phyloP scores from a whole-genome alignment of 2,797 vertebrate species.

The Sorex maritimensis region DNA sequence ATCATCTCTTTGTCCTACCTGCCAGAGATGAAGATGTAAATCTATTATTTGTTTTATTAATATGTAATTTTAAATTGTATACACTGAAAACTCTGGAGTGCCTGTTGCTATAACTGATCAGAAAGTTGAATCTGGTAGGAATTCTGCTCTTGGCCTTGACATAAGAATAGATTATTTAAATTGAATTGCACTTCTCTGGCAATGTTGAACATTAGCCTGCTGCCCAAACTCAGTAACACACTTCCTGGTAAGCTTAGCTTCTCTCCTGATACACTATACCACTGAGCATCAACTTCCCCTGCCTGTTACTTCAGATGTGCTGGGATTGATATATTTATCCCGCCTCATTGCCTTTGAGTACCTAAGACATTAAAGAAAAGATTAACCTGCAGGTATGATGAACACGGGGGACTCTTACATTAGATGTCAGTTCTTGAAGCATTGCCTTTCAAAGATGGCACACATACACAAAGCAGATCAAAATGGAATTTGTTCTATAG shows the following conservation, averaged over 20 bases:
- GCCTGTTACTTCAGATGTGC: slow-evolving; percentile 82
- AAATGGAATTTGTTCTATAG: slow-evolving; percentile 61
- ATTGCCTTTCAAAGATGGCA: slow-evolving; percentile 71
- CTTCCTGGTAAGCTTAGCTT: slow-evolving; percentile 71
- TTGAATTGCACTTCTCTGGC: slow-evolving; percentile 63
- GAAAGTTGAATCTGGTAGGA: slow-evolving; percentile 38
- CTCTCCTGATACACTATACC: slow-evolving; percentile 76
- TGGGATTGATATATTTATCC: slow-evolving; percentile 84
- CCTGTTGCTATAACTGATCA: neutral
- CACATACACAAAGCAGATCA: slow-evolving; percentile 54
- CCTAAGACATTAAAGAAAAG: slow-evolving; percentile 80
- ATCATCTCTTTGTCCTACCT: slow-evolving; percentile 42
- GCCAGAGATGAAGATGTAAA: slow-evolving; percentile 31
- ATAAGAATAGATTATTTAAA: slow-evolving; percentile 77
- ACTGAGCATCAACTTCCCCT: slow-evolving; percentile 73
- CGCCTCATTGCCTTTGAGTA: slow-evolving; percentile 78
- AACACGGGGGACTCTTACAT: slow-evolving; percentile 65
- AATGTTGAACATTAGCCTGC: slow-evolving; percentile 62
- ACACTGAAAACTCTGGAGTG: slow-evolving; percentile 29
- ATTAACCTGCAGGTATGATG: slow-evolving; percentile 76
- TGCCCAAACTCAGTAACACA: slow-evolving; percentile 61
- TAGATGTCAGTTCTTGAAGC: slow-evolving; percentile 69
- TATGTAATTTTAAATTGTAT: neutral
- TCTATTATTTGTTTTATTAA: slow-evolving; percentile 38
- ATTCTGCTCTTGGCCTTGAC: slow-evolving; percentile 66